These are phyloP conservation scores for Hemiscyllium ocellatum DNA, from an alignment of 2,113 vertebrate genomes.

Conservation along the genomic window DNA sequence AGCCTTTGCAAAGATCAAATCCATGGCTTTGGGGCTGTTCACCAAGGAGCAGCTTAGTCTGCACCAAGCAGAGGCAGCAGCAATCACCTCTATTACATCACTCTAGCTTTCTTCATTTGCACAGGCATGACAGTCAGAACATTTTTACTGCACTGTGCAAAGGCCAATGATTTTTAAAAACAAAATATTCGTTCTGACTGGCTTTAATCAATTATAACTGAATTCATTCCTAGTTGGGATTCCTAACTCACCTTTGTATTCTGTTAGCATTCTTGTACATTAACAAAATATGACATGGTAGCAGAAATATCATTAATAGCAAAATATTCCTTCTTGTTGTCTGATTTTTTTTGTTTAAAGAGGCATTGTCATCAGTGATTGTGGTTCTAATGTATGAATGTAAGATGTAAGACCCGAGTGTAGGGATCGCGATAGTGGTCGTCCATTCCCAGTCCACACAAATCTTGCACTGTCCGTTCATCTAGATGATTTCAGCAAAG, in stretches of 20 bases:
- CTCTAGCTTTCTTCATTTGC: constrained; percentile 52
- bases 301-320: constrained; percentile 17
- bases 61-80: constrained; percentile 52
- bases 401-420: too few relatives aligned
- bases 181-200: constrained; percentile 31
- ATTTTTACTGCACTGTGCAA: constrained; percentile 23
- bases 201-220: constrained; percentile 34
- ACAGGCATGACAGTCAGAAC: constrained; percentile 50
- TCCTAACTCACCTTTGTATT: neutral
- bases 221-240: constrained; percentile 20
- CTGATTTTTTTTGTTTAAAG: neutral
- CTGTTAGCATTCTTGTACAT: constrained; percentile 11
- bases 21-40: constrained; percentile 85
- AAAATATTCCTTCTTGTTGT: neutral
- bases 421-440: neutral
- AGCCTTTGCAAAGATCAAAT: constrained; percentile 99
- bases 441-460: neutral
- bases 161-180: constrained; percentile 6
- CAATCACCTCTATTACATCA: constrained; percentile 55
- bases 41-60: constrained; percentile 63
- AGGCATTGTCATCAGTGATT: neutral
- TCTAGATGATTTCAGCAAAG: neutral
- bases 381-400: neutral
- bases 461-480: neutral
- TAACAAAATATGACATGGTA: constrained; percentile 28